Base-by-base conservation (phyloP, 2,888 invertebrate genomes). In the Amphipoea lucens region DNA sequence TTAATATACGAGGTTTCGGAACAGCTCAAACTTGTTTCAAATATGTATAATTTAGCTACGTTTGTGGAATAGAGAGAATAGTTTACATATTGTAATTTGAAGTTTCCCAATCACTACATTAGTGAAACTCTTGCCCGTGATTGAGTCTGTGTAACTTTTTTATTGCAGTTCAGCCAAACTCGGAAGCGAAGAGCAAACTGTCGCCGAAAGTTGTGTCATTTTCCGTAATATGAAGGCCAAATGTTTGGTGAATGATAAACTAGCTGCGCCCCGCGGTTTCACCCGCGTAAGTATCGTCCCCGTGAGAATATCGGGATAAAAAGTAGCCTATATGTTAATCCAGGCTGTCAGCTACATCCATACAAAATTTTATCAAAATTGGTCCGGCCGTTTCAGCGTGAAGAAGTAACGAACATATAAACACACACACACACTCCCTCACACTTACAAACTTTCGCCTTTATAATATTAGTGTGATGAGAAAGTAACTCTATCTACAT, bases 1-100 rank as follows among this genome's bases (percentile, higher is more conserved):
- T 86, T 86, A 83, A 85, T 85, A 86, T 80, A 83, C 83, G 86
- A 80, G 76, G 76, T 72, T 83, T 71, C 48, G 72, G 63, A 60
- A 76, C 76, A 57, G 57, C 60, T 75, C 69, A 68, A 85, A 85
- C 76, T 85, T 60, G 65, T 60, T 77, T 67, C 67, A 77, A 77
- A 83, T 86, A 77, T 81, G 81, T 86, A 85, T 86, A 83, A 85
- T 81, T 83, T 81, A 62, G 60, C 60, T 70, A 57, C 36, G 76
- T 78, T 60, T 76, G 60, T 76, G 29, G 76, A 73, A 86, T 70
- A 68, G 36, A 69, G 71, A 63, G 74, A 80, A 85, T 75, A 78
- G 87, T 86, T 82, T 63, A 82, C 60, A 60, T 83, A 83, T 51
- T 68, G 54, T 76, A 75, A 72, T 86, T 83, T 70, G 67, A 70